phyloP scores from a whole-genome alignment of 2,113 vertebrate species.

The Cercopithecus mona region DNA sequence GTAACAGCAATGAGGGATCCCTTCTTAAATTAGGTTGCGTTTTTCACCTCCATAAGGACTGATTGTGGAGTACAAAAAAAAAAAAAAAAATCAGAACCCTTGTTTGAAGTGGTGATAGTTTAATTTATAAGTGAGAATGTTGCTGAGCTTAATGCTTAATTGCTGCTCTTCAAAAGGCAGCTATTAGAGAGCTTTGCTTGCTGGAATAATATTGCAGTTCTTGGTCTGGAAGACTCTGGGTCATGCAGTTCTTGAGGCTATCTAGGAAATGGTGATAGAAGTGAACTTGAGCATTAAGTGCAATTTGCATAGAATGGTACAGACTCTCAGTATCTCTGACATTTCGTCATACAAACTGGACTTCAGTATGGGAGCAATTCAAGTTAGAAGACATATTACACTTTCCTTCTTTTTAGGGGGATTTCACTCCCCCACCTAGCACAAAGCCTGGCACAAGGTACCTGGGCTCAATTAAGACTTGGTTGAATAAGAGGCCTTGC shows the following conservation, averaged over 20 bases:
- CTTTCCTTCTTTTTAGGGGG: too few relatives aligned
- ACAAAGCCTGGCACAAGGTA: neutral
- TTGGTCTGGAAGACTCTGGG: neutral
- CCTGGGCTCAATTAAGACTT: neutral
- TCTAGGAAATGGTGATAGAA: neutral
- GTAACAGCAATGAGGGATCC: neutral
- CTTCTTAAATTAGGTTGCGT: neutral
- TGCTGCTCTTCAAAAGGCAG: neutral
- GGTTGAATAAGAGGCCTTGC: neutral
- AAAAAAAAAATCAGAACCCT: neutral
- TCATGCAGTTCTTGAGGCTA: neutral
- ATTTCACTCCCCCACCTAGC: neutral
- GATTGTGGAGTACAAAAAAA: neutral
- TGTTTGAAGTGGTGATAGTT: constrained; percentile 23
- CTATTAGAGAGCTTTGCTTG: neutral
- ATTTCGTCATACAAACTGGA: neutral
- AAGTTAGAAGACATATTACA: neutral
- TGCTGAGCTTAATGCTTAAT: constrained; percentile 12
- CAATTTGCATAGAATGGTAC: neutral
- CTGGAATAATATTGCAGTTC: neutral
- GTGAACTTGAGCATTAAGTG: neutral
- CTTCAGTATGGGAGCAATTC: neutral
- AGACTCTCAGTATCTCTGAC: neutral
- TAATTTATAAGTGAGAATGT: constrained; percentile 36
- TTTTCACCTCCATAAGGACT: constrained; percentile 29